Conservation (phyloP, 2,888 invertebrate genomes). For the Scaptomyza flava region DNA sequence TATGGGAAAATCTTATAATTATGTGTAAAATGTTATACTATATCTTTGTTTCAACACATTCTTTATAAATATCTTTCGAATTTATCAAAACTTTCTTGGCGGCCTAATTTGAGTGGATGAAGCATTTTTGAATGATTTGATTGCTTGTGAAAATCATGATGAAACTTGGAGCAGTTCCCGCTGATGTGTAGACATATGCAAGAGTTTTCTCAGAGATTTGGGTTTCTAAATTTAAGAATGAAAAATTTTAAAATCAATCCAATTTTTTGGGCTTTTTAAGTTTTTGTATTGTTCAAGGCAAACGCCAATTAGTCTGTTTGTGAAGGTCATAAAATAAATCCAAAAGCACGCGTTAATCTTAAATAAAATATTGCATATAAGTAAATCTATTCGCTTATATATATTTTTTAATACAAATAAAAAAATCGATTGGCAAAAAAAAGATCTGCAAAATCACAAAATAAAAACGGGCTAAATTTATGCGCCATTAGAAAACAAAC, state of each 20-base stretch:
- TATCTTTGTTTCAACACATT: slow-evolving; percentile 6
- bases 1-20: slow-evolving; percentile 47
- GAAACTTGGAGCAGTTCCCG: slow-evolving; percentile 13
- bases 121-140: slow-evolving; percentile 18
- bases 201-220: too few species aligned
- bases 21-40: slow-evolving; percentile 42
- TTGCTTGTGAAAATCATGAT: slow-evolving; percentile 18
- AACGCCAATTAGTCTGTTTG: slow-evolving; percentile 52
- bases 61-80: background rate
- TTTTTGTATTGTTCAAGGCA: background rate
- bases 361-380: slow-evolving; percentile 13
- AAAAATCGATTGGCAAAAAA: slow-evolving; percentile 29
- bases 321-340: slow-evolving; percentile 31
- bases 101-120: slow-evolving; percentile 25
- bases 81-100: slow-evolving; percentile 13
- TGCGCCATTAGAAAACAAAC: slow-evolving; percentile 44
- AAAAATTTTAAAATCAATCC: background rate
- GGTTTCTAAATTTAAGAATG: too few species aligned
- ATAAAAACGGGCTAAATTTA: slow-evolving; percentile 52
- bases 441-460: slow-evolving; percentile 13
- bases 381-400: background rate
- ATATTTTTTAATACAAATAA: slow-evolving; percentile 17
- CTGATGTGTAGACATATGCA: background rate
- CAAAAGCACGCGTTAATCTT: slow-evolving; percentile 14
- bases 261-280: background rate